Conservation (phyloP, 2,113 vertebrate genomes). For the Chionis minor region DNA sequence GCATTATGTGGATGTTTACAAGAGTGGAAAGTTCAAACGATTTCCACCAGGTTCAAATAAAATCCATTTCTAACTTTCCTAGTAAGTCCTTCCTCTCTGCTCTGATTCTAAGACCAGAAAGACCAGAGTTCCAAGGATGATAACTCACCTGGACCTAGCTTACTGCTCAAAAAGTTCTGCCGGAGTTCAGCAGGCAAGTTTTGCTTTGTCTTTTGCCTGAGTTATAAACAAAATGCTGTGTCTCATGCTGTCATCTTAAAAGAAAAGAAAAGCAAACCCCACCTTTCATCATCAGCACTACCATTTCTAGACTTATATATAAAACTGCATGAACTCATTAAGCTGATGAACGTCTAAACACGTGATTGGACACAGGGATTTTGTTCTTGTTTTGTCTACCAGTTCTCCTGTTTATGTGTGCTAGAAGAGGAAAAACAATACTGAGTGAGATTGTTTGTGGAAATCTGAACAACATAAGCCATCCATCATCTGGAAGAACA, state of each 20-base stretch:
- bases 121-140: conserved; percentile 54
- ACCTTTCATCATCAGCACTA: conserved; percentile 68
- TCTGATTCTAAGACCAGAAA: conserved; percentile 40
- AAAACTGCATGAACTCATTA: conserved; percentile 73
- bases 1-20: conserved; percentile 89
- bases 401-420: conserved; percentile 71
- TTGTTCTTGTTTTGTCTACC: conserved; percentile 75
- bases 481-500: conserved; percentile 64
- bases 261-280: conserved; percentile 48
- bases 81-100: conserved; percentile 48
- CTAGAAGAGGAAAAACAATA: conserved; percentile 69
- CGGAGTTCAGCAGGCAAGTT: conserved; percentile 57
- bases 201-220: conserved; percentile 67
- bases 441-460: conserved; percentile 64
- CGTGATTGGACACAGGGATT: conserved; percentile 67
- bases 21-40: conserved; percentile 71
- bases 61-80: conserved; percentile 71
- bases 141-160: conserved; percentile 31
- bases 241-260: conserved; percentile 68
- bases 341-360: conserved; percentile 73
- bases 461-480: conserved; percentile 65
- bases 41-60: conserved; percentile 74
- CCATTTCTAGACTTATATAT: conserved; percentile 60
- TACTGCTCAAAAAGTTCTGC: conserved; percentile 64
- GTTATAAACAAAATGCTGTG: conserved; percentile 61